These are phyloP conservation scores for Talpa occidentalis DNA, from an alignment of 2,113 vertebrate species.

Conservation along the genomic window DNA sequence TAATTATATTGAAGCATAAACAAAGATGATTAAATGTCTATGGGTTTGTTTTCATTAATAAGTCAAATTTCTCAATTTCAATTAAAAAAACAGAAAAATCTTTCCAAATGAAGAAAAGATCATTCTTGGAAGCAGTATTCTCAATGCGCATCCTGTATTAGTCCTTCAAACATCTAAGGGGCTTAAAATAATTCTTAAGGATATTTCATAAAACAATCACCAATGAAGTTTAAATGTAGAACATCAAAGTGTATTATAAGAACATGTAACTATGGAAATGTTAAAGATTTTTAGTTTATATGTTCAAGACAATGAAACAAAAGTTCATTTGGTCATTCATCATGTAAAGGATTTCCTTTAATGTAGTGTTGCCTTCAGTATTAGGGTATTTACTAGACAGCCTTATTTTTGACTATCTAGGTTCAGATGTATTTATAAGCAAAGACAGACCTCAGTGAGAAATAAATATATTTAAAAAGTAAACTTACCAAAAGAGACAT, in stretches of 20 bases:
- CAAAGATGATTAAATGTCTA: constrained; percentile 1
- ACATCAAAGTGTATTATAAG: constrained; percentile 11
- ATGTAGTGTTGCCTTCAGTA: not conserved
- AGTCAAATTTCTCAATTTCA: constrained; percentile 39
- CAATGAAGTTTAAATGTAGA: not conserved
- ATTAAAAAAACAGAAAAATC: constrained; percentile 19
- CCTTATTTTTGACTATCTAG: not conserved
- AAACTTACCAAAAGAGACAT: constrained; percentile 95
- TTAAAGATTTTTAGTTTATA: not conserved
- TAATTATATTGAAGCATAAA: not conserved
- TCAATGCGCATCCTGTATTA: not conserved
- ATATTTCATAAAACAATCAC: constrained; percentile 42
- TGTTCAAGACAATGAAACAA: constrained; percentile 5
- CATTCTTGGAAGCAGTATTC: constrained; percentile 10
- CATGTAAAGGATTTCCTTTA: constrained; percentile 1
- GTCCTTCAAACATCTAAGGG: not conserved
- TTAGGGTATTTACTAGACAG: not conserved
- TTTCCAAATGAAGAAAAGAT: not conserved
- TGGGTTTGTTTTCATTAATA: not conserved
- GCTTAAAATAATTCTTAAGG: not conserved
- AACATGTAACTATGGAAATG: not conserved
- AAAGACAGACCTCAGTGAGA: not conserved
- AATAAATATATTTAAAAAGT: constrained; percentile 43
- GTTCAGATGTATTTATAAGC: not conserved
- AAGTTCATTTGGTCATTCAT: constrained; percentile 4